Base-by-base conservation (phyloP, 1,140 invertebrate species). In the Tribolium madens region DNA sequence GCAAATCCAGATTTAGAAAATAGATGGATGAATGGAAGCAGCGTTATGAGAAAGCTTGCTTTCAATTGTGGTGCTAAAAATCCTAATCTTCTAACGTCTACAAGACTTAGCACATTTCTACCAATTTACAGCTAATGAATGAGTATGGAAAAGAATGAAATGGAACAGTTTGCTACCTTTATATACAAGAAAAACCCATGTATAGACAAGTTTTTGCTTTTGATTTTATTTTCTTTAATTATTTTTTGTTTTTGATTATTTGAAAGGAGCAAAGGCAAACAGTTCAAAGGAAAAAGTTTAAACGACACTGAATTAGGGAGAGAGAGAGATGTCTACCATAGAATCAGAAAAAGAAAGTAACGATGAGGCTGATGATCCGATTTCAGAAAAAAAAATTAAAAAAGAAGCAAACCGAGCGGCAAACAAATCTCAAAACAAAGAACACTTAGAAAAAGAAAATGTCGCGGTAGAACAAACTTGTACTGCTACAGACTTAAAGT, bases 271-370 rank as follows among this genome's bases (percentile, higher is more conserved):
- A 72, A 72, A 74, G 77, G 73, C 0, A 48, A 73, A 26, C 57
- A 77, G 33, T 78, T 73, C 26, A 77, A 79, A 53, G 81, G 78
- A 76, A 79, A 75, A 70, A 76, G 36, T 72, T 12, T 71, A 17
- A 26, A 53, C 6, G 71, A 78, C 1, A 70, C 52, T 12, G 46
- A 76, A 57, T 1, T 57, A n/a, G n/a, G 14, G 21, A 3, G 14
- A n/a, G n/a, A 33, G 21, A 3, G 14, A n/a, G 64, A 76, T 71
- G 31, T 21, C 18, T 21, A 21, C 18, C 3, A 21, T 3, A 21
- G 18, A 21, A 21, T 21, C 18, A 21, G 18, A 21, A 21, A 21
- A 21, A 21, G 18, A n/a, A n/a, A n/a, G n/a, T n/a, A n/a, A n/a
- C n/a, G n/a, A n/a, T n/a, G n/a, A n/a, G n/a, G n/a, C n/a, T n/a